Base-by-base conservation (phyloP, 2,113 vertebrate genomes). In the Oncorhynchus mykiss region DNA sequence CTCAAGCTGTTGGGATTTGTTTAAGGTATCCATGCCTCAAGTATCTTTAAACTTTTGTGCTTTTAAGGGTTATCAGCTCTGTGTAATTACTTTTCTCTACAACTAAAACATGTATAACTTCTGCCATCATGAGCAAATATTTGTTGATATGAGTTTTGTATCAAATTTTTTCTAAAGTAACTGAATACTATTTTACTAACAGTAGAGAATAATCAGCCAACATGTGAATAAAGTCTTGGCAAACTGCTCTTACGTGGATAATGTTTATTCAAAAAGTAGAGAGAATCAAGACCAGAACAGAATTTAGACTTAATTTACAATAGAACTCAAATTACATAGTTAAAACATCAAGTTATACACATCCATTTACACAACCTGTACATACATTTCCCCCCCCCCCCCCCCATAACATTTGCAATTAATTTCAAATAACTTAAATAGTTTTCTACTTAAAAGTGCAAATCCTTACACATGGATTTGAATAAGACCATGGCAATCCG, bases 351-450 rank as follows among this genome's bases (percentile, higher is more conserved):
- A 91, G 87, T 91, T 92, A 92, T 90, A 91, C 91, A 94, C 89
- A 91, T 90, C 81, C 88, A 92, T 93, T 92, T 93, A 93, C 88
- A 92, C 88, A 88, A 91, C 83, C 91, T 94, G 92, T 94, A 94
- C 93, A 90, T 72, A 34, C 31, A 34, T 6, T 5, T 4, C 22
- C 22, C 22, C 0, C 31, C 5, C 31, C 31, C 31, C 5, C 31
- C 31, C 5, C 31, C 31, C 31, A 34, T 34, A 88, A 85, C 87
- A 84, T 86, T 82, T 88, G 80, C 80, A 78, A 85, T 88, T 87
- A 39, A 86, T 90, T 90, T 91, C 85, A 85, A 94, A 94, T 94
- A 93, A 94, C 90, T 94, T 93, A 93, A 93, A 93, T 93, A 90
- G 81, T 85, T 90, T 91, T 90, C 86, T 92, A 88, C 88, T 91